Percentiles rank a stretch among this genome's conserved stretches.
These are phyloP conservation scores for Macrophya alboannulata DNA, from an alignment of 2,888 invertebrate species.

Conservation along the genomic window DNA sequence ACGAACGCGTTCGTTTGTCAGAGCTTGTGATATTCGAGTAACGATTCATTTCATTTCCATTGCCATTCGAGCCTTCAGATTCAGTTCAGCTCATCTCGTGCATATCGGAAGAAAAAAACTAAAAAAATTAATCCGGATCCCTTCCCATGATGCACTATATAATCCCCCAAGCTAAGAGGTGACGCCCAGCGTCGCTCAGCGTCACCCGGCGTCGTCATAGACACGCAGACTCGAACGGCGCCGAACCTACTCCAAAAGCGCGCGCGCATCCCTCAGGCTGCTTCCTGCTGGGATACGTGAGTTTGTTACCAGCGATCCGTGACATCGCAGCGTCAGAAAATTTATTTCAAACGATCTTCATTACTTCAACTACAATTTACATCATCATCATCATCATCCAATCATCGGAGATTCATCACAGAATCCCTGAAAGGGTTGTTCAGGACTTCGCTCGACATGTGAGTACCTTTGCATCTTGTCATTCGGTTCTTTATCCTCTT, in stretches of 20 bases:
- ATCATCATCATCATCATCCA: not conserved
- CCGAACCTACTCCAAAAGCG: slow-evolving; percentile 58
- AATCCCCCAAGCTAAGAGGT: slow-evolving; percentile 71
- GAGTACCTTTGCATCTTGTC: slow-evolving; percentile 1
- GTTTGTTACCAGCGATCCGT: slow-evolving; percentile 46
- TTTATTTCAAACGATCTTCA: slow-evolving; percentile 24
- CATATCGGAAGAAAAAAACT: not conserved
- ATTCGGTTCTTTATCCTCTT: not conserved
- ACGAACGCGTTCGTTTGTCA: slow-evolving; percentile 46
- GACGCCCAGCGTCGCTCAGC: slow-evolving; percentile 75
- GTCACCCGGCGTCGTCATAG: slow-evolving; percentile 63
- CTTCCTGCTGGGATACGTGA: slow-evolving; percentile 62
- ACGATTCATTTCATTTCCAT: not conserved
- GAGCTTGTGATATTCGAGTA: not conserved
- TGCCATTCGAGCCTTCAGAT: not conserved
- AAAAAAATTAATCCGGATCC: slow-evolving; percentile 53
- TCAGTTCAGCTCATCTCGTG: not conserved
- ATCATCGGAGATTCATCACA: not conserved
- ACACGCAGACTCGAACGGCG: slow-evolving; percentile 72
- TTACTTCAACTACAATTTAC: not conserved
- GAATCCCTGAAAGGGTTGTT: not conserved
- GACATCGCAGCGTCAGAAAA: slow-evolving; percentile 39
- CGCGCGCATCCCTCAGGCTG: slow-evolving; percentile 59
- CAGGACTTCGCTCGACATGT: not conserved
- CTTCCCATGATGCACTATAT: slow-evolving; percentile 66